Evolutionary conservation across 2,888 invertebrate species (phyloP).

Genomic region (Drosophila falleni): DNA sequence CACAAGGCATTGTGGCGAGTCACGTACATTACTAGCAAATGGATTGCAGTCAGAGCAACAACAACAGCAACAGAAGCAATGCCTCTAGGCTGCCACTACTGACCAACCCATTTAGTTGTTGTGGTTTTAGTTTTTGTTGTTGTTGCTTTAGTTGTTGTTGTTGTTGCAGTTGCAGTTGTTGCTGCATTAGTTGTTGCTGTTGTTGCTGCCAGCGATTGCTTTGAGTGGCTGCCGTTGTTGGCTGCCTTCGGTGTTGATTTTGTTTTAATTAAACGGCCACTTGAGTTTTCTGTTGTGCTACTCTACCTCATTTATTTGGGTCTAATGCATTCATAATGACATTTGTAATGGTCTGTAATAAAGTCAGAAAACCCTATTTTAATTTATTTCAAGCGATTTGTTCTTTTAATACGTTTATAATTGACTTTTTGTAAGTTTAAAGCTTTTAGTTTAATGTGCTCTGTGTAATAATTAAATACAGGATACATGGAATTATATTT

Average conservation of each 20-base stretch:
- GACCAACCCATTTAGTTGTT: constrained; percentile 67
- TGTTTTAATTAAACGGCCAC: constrained; percentile 68
- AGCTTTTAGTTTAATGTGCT: too few species aligned
- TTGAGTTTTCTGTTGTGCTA: constrained; percentile 45
- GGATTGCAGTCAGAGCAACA: constrained; percentile 25
- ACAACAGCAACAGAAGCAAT: constrained; percentile 17
- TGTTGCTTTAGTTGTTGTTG: constrained; percentile 24
- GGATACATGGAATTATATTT: too few species aligned
- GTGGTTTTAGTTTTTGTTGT: constrained; percentile 30
- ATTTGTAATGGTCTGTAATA: constrained; percentile 22
- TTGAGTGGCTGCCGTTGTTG: constrained; percentile 16
- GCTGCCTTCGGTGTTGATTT: constrained; percentile 61
- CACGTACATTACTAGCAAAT: constrained; percentile 45
- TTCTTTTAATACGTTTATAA: too few species aligned
- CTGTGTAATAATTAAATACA: too few species aligned
- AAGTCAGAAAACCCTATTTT: not conserved
- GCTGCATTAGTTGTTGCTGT: constrained; percentile 25
- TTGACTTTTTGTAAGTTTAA: too few species aligned
- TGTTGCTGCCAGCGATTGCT: constrained; percentile 26
- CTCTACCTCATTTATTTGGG: constrained; percentile 14
- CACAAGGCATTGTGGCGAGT: constrained; percentile 43
- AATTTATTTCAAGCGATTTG: too few species aligned
- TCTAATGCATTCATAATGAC: constrained; percentile 7
- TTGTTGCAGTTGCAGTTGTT: constrained; percentile 10
- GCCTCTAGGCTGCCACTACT: constrained; percentile 65